A percentile compares a stretch with the other conserved stretches of the same genome.
Conservation (phyloP, 2,113 vertebrate species). For the Chauna torquata region DNA sequence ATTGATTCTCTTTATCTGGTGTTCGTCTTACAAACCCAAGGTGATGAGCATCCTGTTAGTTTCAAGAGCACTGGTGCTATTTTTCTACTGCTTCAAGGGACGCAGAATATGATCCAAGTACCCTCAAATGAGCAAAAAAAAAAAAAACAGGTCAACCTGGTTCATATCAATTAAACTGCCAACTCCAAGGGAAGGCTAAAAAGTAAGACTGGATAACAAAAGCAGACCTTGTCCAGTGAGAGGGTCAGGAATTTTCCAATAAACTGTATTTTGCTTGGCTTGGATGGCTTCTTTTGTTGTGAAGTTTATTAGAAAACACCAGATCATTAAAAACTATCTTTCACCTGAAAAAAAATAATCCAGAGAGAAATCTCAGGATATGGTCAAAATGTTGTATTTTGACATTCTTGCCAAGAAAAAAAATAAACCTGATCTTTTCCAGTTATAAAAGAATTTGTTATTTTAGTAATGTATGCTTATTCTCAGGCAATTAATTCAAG, state of each 20-base stretch:
- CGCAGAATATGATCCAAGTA: conserved; percentile 51
- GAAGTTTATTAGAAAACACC: neutral
- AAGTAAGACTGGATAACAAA: conserved; percentile 26
- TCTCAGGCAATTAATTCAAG: neutral
- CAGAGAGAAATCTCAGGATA: neutral
- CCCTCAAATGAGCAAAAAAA: conserved; percentile 24
- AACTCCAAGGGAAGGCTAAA: conserved; percentile 6
- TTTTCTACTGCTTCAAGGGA: conserved; percentile 64
- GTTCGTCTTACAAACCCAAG: conserved; percentile 69
- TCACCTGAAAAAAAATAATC: neutral
- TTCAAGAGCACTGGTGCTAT: conserved; percentile 65
- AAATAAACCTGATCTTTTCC: neutral
- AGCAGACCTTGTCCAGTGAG: conserved; percentile 11
- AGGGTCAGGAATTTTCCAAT: neutral
- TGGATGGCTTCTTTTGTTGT: neutral
- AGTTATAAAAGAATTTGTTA: neutral
- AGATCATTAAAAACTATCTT: neutral
- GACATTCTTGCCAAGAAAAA: neutral
- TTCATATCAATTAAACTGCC: conserved; percentile 58
- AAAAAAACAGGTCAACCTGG: neutral
- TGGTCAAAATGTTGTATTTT: neutral
- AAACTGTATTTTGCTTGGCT: neutral
- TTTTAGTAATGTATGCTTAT: neutral
- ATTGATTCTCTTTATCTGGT: conserved; percentile 71
- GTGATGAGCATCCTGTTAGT: conserved; percentile 67